Conservation (phyloP, 2,888 invertebrate species). For the Stenolophus ochropezus region DNA sequence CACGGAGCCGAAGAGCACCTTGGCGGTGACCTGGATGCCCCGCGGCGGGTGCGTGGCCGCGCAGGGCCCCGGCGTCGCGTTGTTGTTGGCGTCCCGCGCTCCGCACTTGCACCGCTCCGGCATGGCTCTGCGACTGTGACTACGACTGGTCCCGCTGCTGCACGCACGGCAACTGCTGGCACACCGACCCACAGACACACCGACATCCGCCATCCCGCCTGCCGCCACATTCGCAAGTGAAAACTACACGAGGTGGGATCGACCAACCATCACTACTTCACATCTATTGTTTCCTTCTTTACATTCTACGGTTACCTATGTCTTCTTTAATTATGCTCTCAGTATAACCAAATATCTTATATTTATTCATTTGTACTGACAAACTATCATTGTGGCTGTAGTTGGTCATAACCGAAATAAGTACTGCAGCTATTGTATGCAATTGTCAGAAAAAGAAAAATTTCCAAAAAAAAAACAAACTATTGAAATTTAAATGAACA, state of each 20-base stretch:
- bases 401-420: too few relatives aligned
- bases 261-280: too few relatives aligned
- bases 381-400: too few relatives aligned
- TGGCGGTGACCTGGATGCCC: conserved; percentile 80
- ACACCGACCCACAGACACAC: conserved; percentile 55
- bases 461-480: too few relatives aligned
- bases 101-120: conserved; percentile 77
- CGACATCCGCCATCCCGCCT: conserved; percentile 11
- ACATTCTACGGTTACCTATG: too few relatives aligned
- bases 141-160: background rate
- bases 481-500: too few relatives aligned
- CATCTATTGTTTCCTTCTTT: too few relatives aligned
- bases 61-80: conserved; percentile 69
- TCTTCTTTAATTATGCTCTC: too few relatives aligned
- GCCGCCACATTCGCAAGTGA: conserved; percentile 10
- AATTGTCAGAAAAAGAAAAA: too few relatives aligned
- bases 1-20: conserved; percentile 84
- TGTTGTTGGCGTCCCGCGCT: conserved; percentile 78
- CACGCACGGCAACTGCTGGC: background rate
- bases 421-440: too few relatives aligned
- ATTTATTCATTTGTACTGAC: too few relatives aligned
- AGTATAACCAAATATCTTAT: too few relatives aligned
- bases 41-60: conserved; percentile 65
- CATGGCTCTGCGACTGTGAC: conserved; percentile 68
- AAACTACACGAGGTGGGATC: background rate